Evolutionary conservation across 2,888 invertebrate genomes (phyloP), one percentile per base, ranked within the genome.

Genomic region (Charanyca ferruginea): DNA sequence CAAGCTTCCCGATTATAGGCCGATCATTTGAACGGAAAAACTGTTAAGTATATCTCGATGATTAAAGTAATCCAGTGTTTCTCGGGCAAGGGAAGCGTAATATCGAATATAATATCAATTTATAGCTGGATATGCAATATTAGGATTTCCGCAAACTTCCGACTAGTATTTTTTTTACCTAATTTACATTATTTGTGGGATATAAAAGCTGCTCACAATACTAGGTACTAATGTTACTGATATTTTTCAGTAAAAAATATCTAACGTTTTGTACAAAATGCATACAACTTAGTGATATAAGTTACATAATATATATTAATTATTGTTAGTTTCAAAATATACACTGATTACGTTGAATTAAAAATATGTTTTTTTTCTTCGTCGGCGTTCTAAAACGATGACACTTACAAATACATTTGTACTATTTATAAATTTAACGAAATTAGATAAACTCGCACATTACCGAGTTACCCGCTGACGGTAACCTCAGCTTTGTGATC

Each of bases 181-280:
- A 91, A 88, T 85, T 80, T 89, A 79, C 83, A 86, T 73, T 71
- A 80, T 77, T 79, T 85, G 89, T 91, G 89, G 89, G 88, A 91
- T 93, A 93, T 85, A 93, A 93, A 93, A 94, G 92, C 93, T 91
- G 91, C 87, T 85, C 86, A 84, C 86, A 80, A 87, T 89, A 89
- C 80, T 78, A 80, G 66, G 67, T 84, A 77, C 76, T 79, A 83
- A 76, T 62, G 58, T 83, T 77, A 81, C 76, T 84, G 89, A 89
- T 83, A 81, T 75, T 84, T 88, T 78, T 79, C 78, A 88, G 89
- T 92, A 91, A 89, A 93, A 93, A 94, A 93, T 91, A 93, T 89
- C 91, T 89, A 90, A 87, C 79, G 83, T 90, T 90, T 94, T 95
- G 94, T 94, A 94, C 94, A 94, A 93, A 91, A 91, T 86, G 88